These are phyloP conservation scores for Staurois parvus DNA, from an alignment of 2,797 vertebrate genomes.

Conservation along the genomic window DNA sequence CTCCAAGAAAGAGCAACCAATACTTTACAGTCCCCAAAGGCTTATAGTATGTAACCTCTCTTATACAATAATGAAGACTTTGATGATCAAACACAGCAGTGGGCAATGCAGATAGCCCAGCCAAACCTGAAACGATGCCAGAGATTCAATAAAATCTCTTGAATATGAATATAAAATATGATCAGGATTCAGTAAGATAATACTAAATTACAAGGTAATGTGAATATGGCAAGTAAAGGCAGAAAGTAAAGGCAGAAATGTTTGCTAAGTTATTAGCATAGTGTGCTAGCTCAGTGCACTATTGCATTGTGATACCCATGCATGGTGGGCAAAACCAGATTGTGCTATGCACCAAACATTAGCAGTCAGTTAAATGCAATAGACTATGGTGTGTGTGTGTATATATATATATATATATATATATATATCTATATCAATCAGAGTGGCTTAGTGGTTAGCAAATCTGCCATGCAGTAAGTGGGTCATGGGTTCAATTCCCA, in stretches of 20 bases:
- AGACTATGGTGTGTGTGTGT: too few relatives aligned
- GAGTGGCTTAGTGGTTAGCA: too few relatives aligned
- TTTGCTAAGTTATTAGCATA: neutral
- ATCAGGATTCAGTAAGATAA: neutral
- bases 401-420: too few relatives aligned
- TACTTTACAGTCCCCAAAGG: neutral
- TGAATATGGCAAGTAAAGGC: neutral
- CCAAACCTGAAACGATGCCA: neutral
- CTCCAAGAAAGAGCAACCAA: neutral
- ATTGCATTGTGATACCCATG: too few relatives aligned
- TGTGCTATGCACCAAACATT: too few relatives aligned
- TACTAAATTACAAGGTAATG: neutral
- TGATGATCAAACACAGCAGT: neutral
- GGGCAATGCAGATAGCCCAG: neutral
- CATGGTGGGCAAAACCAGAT: too few relatives aligned
- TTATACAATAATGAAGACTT: conserved; percentile 5
- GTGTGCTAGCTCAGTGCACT: too few relatives aligned
- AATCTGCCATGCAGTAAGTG: too few relatives aligned
- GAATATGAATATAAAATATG: neutral
- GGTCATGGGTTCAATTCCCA: too few relatives aligned
- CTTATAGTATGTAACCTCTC: neutral
- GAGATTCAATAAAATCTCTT: neutral
- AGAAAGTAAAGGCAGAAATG: neutral
- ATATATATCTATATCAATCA: too few relatives aligned
- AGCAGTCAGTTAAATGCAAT: too few relatives aligned